Conservation (phyloP, 1,140 invertebrate genomes). For the Diorhabda sublineata region DNA sequence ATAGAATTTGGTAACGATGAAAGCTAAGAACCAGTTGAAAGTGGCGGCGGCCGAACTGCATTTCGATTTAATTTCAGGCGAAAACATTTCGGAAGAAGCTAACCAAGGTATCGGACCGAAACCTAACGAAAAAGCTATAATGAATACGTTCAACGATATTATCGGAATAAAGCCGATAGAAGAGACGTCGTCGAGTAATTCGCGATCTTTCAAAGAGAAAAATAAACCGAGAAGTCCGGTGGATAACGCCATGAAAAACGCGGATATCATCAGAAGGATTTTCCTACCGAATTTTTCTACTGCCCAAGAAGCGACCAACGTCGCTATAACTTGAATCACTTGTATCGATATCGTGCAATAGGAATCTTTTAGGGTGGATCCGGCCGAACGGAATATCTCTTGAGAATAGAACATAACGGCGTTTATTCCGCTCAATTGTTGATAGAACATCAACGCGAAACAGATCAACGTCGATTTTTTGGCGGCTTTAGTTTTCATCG, state of each 20-base stretch:
- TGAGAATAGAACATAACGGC: constrained; percentile 61
- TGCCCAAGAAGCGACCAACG: constrained; percentile 58
- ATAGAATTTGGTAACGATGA: constrained; percentile 76
- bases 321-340: constrained; percentile 65
- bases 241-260: constrained; percentile 59
- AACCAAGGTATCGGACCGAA: constrained; percentile 80
- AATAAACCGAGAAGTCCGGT: constrained; percentile 64
- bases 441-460: constrained; percentile 64
- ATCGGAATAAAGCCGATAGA: constrained; percentile 63
- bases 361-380: constrained; percentile 50
- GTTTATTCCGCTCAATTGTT: constrained; percentile 61
- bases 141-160: constrained; percentile 67
- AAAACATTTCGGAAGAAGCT: constrained; percentile 71
- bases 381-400: constrained; percentile 45
- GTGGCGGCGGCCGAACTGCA: constrained; percentile 69
- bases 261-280: constrained; percentile 64
- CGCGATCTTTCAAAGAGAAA: constrained; percentile 53
- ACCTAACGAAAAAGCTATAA: constrained; percentile 72
- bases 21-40: constrained; percentile 77
- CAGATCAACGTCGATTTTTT: constrained; percentile 54
- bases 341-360: constrained; percentile 69
- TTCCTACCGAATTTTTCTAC: constrained; percentile 67
- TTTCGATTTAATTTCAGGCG: constrained; percentile 71
- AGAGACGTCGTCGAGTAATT: constrained; percentile 28
- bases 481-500: constrained; percentile 49